Conservation (phyloP, 1,140 invertebrate genomes). For the Maconellicoccus hirsutus region DNA sequence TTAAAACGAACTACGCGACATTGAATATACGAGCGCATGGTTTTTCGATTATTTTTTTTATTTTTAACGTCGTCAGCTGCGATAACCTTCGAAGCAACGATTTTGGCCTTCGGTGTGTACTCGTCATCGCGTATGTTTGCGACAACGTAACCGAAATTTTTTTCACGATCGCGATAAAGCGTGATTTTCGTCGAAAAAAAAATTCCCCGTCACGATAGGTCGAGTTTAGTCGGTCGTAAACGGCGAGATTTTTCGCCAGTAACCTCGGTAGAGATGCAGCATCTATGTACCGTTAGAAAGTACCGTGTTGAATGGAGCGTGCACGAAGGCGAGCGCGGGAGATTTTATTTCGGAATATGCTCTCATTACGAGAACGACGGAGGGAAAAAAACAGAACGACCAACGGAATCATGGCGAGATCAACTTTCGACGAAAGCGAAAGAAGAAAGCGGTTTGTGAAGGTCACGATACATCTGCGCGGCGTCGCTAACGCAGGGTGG, state of each 20-base stretch:
- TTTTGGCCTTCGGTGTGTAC: background rate
- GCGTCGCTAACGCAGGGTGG: no score
- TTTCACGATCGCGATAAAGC: background rate
- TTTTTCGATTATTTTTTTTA: background rate
- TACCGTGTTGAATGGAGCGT: no score
- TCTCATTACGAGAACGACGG: background rate
- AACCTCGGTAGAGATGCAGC: background rate
- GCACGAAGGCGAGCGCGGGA: background rate
- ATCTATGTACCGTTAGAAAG: background rate
- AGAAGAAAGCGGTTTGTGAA: background rate
- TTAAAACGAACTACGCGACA: background rate
- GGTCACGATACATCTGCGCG: background rate
- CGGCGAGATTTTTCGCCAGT: no score
- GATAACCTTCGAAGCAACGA: background rate
- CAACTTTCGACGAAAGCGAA: slow-evolving; percentile 7
- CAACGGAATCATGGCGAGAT: background rate
- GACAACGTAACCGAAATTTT: background rate
- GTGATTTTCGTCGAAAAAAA: background rate
- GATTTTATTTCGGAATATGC: background rate
- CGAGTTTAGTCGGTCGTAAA: no score
- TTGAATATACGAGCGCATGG: background rate
- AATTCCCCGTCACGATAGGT: no score
- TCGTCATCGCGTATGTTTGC: background rate
- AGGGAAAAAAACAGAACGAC: background rate
- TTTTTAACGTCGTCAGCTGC: background rate